Base-by-base conservation (phyloP, 2,888 invertebrate species). In the Amitus sp. region DNA sequence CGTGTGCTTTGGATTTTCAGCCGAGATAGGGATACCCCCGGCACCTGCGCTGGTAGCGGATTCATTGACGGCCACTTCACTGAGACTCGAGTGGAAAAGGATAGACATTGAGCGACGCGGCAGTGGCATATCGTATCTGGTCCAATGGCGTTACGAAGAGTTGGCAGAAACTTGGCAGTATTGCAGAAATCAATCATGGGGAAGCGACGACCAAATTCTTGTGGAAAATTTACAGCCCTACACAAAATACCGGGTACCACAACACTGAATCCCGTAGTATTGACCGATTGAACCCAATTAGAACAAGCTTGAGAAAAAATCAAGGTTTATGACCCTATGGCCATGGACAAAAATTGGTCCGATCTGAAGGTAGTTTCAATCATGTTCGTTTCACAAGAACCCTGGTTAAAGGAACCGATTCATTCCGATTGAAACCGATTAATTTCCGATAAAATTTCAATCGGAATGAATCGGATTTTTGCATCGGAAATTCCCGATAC, bases 211-310 rank as follows among this genome's bases (percentile, higher is more conserved):
- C 58, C 87, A 88, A 34, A 91, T 91, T 69, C 86, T 87, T 19
- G 89, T 96, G 6, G 89, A 91, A 66, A 89, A 91, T 68, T 84
- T 96, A 46, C 89, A 91, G 68, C 95, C 96, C 0, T 96, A 93
- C 78, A 93, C 95, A 0, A 93, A 92, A 78, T 96, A 96, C 79
- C 88, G 91, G 85, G 96, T 96, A 84, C 84, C 86, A 77, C 18
- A 30, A 42, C 6, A 47, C 42, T 28, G 17, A 10, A n/a, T n/a
- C n/a, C n/a, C n/a, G n/a, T n/a, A n/a, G n/a, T n/a, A n/a, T n/a
- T n/a, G n/a, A n/a, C n/a, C n/a, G n/a, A n/a, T n/a, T n/a, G n/a
- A n/a, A n/a, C n/a, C n/a, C n/a, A n/a, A n/a, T n/a, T n/a, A n/a
- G n/a, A n/a, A n/a, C n/a, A n/a, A n/a, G n/a, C n/a, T n/a, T n/a